These are phyloP conservation scores for Caenorhabditis japonica DNA, from an alignment of 2,888 invertebrate genomes.

Conservation along the genomic window DNA sequence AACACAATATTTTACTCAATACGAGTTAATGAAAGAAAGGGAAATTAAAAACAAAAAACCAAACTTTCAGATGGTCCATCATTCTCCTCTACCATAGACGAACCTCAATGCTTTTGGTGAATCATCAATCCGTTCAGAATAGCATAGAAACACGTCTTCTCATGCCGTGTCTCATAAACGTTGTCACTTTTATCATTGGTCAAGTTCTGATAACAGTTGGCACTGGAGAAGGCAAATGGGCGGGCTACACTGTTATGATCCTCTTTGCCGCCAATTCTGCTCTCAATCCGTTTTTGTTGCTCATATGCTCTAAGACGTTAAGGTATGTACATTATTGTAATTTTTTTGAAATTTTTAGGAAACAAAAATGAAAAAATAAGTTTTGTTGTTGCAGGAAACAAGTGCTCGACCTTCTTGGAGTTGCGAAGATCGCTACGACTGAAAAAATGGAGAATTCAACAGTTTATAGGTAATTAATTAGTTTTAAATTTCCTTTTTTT, in stretches of 20 bases:
- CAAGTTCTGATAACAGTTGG: slow-evolving; percentile 75
- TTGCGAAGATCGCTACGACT: slow-evolving; percentile 22
- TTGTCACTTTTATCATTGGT: slow-evolving; percentile 72
- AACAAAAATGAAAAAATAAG: no score
- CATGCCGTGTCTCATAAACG: slow-evolving; percentile 74
- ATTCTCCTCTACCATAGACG: slow-evolving; percentile 60
- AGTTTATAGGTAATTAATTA: slow-evolving; percentile 41
- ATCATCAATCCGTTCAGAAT: slow-evolving; percentile 42
- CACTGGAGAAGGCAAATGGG: slow-evolving; percentile 76
- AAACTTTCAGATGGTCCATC: slow-evolving; percentile 62
- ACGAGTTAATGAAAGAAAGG: slow-evolving; percentile 17
- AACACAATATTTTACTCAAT: no score
- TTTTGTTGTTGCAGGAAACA: slow-evolving; percentile 42
- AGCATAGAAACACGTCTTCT: slow-evolving; percentile 59
- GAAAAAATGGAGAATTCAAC: slow-evolving; percentile 45
- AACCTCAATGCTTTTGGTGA: slow-evolving; percentile 43
- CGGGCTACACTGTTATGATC: slow-evolving; percentile 72
- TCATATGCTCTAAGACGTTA: slow-evolving; percentile 70
- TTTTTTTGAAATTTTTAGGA: slow-evolving; percentile 5
- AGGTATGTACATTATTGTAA: slow-evolving; percentile 53
- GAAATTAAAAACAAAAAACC: slow-evolving; percentile 14
- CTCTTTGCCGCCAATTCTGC: slow-evolving; percentile 73
- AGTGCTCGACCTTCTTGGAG: slow-evolving; percentile 40
- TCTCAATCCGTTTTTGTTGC: slow-evolving; percentile 72
- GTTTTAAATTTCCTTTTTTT: not conserved